Evolutionary conservation across 1,140 invertebrate species (phyloP).

Genomic region (Anoplolepis gracilipes): DNA sequence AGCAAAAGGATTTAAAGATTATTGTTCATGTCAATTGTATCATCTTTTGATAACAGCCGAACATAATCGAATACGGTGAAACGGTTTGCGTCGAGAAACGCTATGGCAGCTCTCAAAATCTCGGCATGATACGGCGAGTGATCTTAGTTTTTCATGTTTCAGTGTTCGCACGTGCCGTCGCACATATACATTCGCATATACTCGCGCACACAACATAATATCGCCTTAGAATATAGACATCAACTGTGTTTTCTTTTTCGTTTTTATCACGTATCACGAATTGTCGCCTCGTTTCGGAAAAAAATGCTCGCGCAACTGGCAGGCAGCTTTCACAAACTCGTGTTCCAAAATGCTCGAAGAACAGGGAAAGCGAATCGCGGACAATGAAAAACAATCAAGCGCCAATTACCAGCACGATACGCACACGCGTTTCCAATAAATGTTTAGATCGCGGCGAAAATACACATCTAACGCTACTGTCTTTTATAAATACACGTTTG

Average conservation of each 20-base stretch:
- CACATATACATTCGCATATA: background rate
- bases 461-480: constrained; percentile 79
- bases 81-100: background rate
- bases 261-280: constrained; percentile 17
- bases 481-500: constrained; percentile 69
- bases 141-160: background rate
- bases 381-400: constrained; percentile 57
- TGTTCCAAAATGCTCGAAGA: constrained; percentile 36
- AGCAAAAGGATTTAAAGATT: background rate
- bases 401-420: constrained; percentile 73
- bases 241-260: constrained; percentile 6
- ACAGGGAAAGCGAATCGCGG: constrained; percentile 41
- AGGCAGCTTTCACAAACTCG: constrained; percentile 6
- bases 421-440: constrained; percentile 35
- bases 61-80: background rate
- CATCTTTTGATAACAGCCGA: background rate
- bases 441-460: constrained; percentile 54
- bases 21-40: background rate
- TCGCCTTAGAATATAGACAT: constrained; percentile 50
- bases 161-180: constrained; percentile 19
- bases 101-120: background rate
- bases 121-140: background rate
- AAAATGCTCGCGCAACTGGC: constrained; percentile 1
- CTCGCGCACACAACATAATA: constrained; percentile 47
- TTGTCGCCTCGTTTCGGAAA: constrained; percentile 23